A percentile compares a stretch with the other conserved stretches of the same genome.
These are phyloP conservation scores for Lepidurus apus DNA, from an alignment of 1,140 invertebrate species.

Conservation along the genomic window DNA sequence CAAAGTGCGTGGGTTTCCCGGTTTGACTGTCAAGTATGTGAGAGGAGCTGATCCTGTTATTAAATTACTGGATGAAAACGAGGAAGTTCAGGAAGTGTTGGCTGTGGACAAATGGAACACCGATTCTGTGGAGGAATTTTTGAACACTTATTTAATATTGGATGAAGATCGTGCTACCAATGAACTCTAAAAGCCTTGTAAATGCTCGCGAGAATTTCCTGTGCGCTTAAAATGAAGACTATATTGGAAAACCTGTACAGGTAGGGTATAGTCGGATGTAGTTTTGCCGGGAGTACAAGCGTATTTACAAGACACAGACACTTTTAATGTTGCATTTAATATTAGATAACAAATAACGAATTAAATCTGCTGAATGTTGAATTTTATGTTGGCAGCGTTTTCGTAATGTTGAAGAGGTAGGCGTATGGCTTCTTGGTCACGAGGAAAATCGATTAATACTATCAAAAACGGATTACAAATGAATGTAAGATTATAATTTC, in stretches of 20 bases:
- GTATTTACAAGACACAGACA: neutral
- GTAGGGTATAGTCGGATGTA: neutral
- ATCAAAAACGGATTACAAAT: slow-evolving; percentile 20
- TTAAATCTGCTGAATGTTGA: slow-evolving; percentile 13
- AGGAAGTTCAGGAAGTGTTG: slow-evolving; percentile 67
- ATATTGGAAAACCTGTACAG: neutral
- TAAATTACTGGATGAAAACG: slow-evolving; percentile 75
- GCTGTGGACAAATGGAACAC: slow-evolving; percentile 97
- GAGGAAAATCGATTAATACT: neutral
- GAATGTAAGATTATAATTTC: neutral
- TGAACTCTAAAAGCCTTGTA: slow-evolving; percentile 22
- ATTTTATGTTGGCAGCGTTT: neutral
- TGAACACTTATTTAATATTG: slow-evolving; percentile 68
- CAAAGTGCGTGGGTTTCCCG: slow-evolving; percentile 74
- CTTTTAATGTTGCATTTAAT: neutral
- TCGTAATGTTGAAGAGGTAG: neutral
- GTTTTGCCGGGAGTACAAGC: slow-evolving; percentile 16
- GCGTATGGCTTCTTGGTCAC: neutral
- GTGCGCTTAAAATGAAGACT: neutral
- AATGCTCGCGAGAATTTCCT: neutral
- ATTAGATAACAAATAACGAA: neutral
- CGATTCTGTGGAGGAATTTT: slow-evolving; percentile 89
- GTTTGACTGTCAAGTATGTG: slow-evolving; percentile 81
- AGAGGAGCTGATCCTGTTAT: slow-evolving; percentile 87
- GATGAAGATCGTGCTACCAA: slow-evolving; percentile 43